These are phyloP conservation scores for Meteorus cinctellus DNA, from an alignment of 2,888 invertebrate genomes.

Conservation along the genomic window DNA sequence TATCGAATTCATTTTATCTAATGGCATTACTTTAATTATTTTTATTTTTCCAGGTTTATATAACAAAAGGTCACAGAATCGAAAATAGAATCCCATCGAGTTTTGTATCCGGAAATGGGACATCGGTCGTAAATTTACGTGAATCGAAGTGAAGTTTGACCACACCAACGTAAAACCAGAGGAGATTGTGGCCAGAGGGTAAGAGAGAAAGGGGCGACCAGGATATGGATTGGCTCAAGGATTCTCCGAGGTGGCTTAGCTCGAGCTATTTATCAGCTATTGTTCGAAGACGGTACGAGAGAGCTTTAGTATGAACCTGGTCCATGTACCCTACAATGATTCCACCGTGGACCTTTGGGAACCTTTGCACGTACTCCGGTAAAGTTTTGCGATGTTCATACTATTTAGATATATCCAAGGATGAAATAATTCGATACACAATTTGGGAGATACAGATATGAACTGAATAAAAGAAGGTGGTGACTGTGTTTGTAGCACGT, in stretches of 20 bases:
- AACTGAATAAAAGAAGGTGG: neutral
- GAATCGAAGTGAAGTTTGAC: constrained; percentile 54
- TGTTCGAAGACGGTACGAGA: constrained; percentile 47
- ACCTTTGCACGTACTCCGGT: neutral
- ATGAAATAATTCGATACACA: constrained; percentile 8
- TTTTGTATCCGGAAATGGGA: constrained; percentile 28
- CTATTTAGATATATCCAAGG: constrained; percentile 30
- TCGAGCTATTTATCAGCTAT: constrained; percentile 55
- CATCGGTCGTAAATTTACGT: constrained; percentile 53
- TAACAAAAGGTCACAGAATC: neutral
- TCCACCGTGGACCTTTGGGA: constrained; percentile 42
- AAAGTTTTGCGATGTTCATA: neutral
- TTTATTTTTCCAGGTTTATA: neutral
- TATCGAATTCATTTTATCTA: neutral
- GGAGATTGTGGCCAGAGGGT: constrained; percentile 24
- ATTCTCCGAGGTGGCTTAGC: constrained; percentile 52
- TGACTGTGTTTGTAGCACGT: constrained; percentile 23
- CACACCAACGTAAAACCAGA: constrained; percentile 10
- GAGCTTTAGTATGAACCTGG: constrained; percentile 10
- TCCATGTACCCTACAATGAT: constrained; percentile 29
- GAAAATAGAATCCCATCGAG: constrained; percentile 18
- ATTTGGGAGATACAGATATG: neutral
- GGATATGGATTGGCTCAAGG: constrained; percentile 47
- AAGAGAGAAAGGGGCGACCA: constrained; percentile 44
- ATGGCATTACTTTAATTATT: neutral